Base-by-base conservation (phyloP, 1,140 invertebrate genomes). In the Euura lappo region DNA sequence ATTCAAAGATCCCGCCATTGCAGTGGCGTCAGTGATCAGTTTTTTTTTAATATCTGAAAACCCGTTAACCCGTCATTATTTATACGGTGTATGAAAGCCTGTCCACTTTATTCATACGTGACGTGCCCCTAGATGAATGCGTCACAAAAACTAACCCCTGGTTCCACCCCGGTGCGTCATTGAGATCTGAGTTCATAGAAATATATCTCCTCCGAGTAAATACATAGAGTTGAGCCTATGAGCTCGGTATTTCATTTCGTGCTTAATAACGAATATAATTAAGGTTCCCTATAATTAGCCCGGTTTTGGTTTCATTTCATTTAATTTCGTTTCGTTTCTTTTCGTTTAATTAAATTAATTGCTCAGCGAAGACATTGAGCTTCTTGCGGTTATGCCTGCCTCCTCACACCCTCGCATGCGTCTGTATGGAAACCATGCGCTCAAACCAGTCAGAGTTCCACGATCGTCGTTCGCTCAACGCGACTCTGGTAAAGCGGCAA, bases 401-500 rank as follows among this genome's bases (percentile, higher is more conserved):
- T 28, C 28, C 28, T 28, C 28, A 28, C 28, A 28, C 8, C 8
- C 60, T 64, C 60, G 8, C 60, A 10, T 64, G 60, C 60, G 13
- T 10, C 8, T 10, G 8, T 13, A 64, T 13, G 8, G 8, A 64
- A 13, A 10, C 8, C 60, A 13, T 28, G 13, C 60, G 13, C 8
- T 13, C 60, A 10, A 13, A 64, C 13, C 13, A 13, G 8, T 64
- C 28, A 28, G 28, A 28, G 28, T 28, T 28, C 28, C 28, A 28
- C 28, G 60, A 64, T 13, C 28, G 13, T 64, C 60, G 13, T 28
- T 28, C 60, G 8, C 60, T 64, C 60, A 13, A 64, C 8, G 44
- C 44, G 66, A 68, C 42, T 44, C 44, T 8, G n/a, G 13, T 13
- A 28, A 44, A 68, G 44, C 28, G 70, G 71, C 70, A 75, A 75